Conservation (phyloP, 2,888 invertebrate species). For the Incurvaria masculella region DNA sequence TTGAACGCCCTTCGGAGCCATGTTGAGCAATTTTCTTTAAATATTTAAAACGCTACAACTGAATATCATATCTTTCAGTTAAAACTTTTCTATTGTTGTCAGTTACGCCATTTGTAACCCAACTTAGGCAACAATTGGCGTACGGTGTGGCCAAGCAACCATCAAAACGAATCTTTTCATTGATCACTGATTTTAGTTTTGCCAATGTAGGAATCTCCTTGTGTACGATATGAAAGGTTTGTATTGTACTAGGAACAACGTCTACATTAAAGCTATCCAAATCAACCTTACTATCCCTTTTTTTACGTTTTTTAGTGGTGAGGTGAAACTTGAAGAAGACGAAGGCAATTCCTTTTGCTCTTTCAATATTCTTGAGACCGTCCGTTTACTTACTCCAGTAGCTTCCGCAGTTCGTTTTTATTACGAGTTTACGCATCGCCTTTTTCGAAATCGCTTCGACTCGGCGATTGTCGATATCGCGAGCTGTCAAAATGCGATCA, state of each 20-base stretch:
- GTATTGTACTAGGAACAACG: conserved; percentile 9
- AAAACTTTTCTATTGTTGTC: too few species aligned
- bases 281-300: conserved; percentile 8
- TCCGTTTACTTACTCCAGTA: too few species aligned
- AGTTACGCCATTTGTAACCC: conserved; percentile 4
- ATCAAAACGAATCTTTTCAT: conserved; percentile 16
- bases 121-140: neutral
- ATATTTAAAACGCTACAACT: conserved; percentile 1
- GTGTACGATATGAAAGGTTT: too few species aligned
- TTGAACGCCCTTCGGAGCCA: conserved; percentile 1
- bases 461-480: too few species aligned
- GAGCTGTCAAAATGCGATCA: too few species aligned
- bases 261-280: conserved; percentile 9
- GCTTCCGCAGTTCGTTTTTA: too few species aligned
- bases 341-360: neutral
- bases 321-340: conserved; percentile 8
- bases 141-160: neutral
- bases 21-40: conserved; percentile 1
- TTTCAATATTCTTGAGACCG: too few species aligned
- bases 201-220: conserved; percentile 8
- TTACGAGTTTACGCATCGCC: too few species aligned
- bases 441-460: too few species aligned
- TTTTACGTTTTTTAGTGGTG: conserved; percentile 10
- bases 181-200: conserved; percentile 12
- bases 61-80: conserved; percentile 1